Base-by-base conservation (phyloP, 2,113 vertebrate species). In the Regulus satrapa region DNA sequence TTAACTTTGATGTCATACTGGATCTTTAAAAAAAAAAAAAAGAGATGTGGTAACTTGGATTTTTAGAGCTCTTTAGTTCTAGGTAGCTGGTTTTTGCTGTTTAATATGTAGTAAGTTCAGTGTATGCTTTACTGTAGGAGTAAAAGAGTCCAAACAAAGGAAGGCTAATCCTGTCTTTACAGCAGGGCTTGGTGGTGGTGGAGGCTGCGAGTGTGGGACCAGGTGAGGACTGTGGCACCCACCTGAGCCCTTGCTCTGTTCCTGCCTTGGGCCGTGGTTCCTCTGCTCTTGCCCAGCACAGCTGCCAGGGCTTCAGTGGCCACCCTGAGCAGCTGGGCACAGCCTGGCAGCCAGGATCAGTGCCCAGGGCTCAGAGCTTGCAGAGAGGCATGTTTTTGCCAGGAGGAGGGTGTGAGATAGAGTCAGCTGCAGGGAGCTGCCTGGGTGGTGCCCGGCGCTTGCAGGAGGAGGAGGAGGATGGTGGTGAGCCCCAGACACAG, bases 1-100 rank as follows among this genome's bases (percentile, higher is more conserved):
- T 97, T 97, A 97, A 95, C 88, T 91, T 91, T 86, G 88, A 87
- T 88, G 92, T 97, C 94, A 85, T 95, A 96, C 92, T 95, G 92
- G 73, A 90, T 97, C 95, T 94, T 96, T 67, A 41, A 71, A 93
- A 91, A 89, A 83, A 93, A 91, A 89, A 83, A 94, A 89, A 76
- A 78, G 74, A 94, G 23, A 36, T 72, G 68, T 92, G 85, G 63
- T 96, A 85, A 85, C 95, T 80, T 90, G 91, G 58, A 68, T 97
- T 97, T 97, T 96, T 95, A 95, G 86, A 94, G 71, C 29, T 75
- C 81, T 85, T 96, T 92, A 82, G 88, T 97, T 98, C 91, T 97
- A 97, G 91, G 83, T 97, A 96, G 92, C 94, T 95, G 89, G 1
- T 63, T 97, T 96, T 91, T 95, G 95, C 95, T 94, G 94, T 97